Evolutionary conservation across 1,140 invertebrate species (phyloP).

Genomic region (Cheumatopsyche charites): DNA sequence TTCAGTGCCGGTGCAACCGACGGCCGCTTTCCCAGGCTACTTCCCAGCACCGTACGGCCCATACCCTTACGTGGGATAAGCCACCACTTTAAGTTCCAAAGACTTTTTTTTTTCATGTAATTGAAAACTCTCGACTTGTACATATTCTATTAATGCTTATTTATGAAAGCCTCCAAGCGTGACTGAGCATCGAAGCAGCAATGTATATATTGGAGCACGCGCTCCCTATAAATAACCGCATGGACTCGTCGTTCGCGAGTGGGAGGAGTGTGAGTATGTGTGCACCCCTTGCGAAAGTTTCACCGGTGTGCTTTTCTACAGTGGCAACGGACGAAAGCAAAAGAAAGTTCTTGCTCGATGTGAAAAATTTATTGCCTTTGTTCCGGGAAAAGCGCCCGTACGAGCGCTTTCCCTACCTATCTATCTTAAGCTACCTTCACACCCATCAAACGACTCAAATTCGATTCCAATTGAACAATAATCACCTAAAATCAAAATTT

Average conservation of each 20-base stretch:
- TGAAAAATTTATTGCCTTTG: slow-evolving; percentile 50
- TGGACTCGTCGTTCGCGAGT: slow-evolving; percentile 34
- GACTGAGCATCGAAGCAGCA: slow-evolving; percentile 20
- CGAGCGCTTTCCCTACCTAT: not conserved
- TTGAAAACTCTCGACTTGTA: not conserved
- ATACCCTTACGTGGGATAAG: slow-evolving; percentile 76
- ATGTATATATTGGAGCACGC: slow-evolving; percentile 46
- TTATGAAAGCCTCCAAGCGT: slow-evolving; percentile 14
- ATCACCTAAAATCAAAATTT: no score
- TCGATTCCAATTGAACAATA: no score
- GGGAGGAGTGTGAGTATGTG: slow-evolving; percentile 45
- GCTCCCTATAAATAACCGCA: slow-evolving; percentile 48
- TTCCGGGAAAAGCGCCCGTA: slow-evolving; percentile 32
- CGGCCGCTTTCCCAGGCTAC: slow-evolving; percentile 71
- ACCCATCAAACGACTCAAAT: no score
- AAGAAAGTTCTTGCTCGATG: slow-evolving; percentile 46
- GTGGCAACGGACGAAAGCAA: slow-evolving; percentile 28
- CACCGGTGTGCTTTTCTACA: no score
- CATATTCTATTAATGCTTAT: slow-evolving; percentile 21
- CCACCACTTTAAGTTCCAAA: not conserved
- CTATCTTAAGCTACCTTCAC: no score
- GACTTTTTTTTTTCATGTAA: slow-evolving; percentile 6
- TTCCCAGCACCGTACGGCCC: slow-evolving; percentile 77
- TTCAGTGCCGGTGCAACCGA: slow-evolving; percentile 75
- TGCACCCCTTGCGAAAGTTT: slow-evolving; percentile 18